Percentiles rank a stretch among this genome's conserved stretches.
Evolutionary conservation across 2,113 vertebrate genomes (phyloP).

Genomic region (Aptenodytes patagonicus): DNA sequence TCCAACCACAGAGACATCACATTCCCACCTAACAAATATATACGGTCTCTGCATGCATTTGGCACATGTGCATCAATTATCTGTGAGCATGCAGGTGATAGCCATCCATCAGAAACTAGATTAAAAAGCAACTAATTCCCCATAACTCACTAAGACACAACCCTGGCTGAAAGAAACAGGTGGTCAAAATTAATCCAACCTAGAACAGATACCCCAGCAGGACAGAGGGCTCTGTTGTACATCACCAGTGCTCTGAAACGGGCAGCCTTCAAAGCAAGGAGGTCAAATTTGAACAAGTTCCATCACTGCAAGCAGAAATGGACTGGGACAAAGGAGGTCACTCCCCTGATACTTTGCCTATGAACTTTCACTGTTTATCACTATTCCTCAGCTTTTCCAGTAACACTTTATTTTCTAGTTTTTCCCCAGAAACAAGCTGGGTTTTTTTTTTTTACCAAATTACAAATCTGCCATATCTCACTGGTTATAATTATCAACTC

Average conservation of each 20-base stretch:
- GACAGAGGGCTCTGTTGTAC: neutral
- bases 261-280: neutral
- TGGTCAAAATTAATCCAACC: neutral
- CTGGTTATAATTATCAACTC: neutral
- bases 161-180: neutral
- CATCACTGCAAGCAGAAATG: neutral
- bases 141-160: neutral
- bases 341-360: neutral
- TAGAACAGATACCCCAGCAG: neutral
- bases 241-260: neutral
- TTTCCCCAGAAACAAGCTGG: neutral
- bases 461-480: neutral
- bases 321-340: neutral
- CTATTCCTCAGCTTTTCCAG: neutral
- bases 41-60: neutral
- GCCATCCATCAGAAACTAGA: slow-evolving; percentile 22
- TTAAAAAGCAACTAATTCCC: slow-evolving; percentile 33
- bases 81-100: neutral
- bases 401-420: neutral
- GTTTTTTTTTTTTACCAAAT: neutral
- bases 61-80: neutral
- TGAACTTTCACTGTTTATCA: neutral
- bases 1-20: neutral
- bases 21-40: neutral
- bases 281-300: neutral